phyloP scores from a whole-genome alignment of 1,140 invertebrate genomes.

The Tetramorium simillimum region DNA sequence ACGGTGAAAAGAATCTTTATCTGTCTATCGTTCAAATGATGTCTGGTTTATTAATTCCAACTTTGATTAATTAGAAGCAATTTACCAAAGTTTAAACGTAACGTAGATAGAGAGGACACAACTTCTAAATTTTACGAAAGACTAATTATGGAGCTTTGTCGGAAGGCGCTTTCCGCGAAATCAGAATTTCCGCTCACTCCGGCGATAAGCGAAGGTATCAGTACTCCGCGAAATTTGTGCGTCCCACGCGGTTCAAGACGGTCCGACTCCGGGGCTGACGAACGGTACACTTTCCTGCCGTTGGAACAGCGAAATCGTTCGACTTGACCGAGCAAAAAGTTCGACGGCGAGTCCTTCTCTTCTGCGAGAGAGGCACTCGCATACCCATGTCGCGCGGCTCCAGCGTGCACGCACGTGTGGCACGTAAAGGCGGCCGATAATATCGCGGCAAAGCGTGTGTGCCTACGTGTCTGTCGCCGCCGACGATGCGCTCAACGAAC shows the following conservation, averaged over 20 bases:
- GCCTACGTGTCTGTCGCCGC: constrained; percentile 57
- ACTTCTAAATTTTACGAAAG: not conserved
- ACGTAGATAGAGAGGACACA: not conserved
- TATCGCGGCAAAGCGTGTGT: constrained; percentile 45
- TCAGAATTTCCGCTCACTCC: not conserved
- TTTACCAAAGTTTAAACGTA: not conserved
- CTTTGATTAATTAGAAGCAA: not conserved
- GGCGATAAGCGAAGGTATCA: not conserved
- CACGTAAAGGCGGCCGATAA: constrained; percentile 64
- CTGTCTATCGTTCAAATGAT: not conserved
- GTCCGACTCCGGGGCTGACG: constrained; percentile 23
- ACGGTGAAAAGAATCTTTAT: not conserved
- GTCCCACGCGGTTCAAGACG: not conserved
- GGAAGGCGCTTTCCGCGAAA: not conserved
- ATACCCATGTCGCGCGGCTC: not conserved
- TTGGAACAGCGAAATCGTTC: constrained; percentile 66
- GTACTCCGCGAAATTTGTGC: constrained; percentile 12
- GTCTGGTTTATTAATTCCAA: not conserved
- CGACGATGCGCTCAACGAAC: constrained; percentile 74
- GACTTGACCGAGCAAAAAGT: constrained; percentile 66
- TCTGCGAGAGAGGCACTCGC: not conserved
- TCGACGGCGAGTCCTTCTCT: constrained; percentile 59
- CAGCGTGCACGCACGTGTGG: not conserved
- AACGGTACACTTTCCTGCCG: constrained; percentile 64
- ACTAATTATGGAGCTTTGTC: not conserved